Evolutionary conservation across 2,113 vertebrate species (phyloP), one percentile per base, ranked within the genome.

Genomic region (Kobus ellipsiprymnus): DNA sequence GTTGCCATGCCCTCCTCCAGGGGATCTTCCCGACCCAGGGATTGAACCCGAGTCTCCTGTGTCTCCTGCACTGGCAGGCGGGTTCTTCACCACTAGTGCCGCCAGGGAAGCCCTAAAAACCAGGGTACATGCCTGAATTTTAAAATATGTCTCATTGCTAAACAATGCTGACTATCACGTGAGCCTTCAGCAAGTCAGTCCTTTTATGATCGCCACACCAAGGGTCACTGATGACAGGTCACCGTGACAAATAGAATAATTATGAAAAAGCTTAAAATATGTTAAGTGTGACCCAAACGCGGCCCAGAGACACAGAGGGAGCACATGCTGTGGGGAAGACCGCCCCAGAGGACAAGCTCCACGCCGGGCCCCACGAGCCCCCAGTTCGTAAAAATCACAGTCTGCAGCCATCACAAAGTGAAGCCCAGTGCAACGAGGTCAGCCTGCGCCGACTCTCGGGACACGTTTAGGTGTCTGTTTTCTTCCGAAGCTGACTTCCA

Each of bases 381-480:
- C 52, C 80, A 14, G 48, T 1, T 1, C 7, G 33, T 83, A 25
- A 36, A 27, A 55, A 8, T 9, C 4, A 2, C 33, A 36, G 52
- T 23, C 50, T 36, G 50, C 33, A 14, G 33, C 19, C 33, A 1
- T 15, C 5, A 8, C 5, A 3, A 54, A 15, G 80, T 2, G 21
- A 54, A 25, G 81, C 21, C 12, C 50, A 82, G 1, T 0, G 0
- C 12, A 2, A 14, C 2, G 17, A 82, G 33, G 50, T 2, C 50
- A 14, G 33, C 33, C 11, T 54, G 80, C 2, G 50, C 25, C 57
- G 54, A 6, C 78, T n/a, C 80, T n/a, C 27, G 0, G 27, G 91
- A 48, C 11, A 7, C 12, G 0, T 44, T 44, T 44, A 40, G 23
- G 12, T 7, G 36, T 44, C 71, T 14, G 19, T 54, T 40, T 33